A percentile compares a stretch with the other conserved stretches of the same genome.
These are phyloP conservation scores for Colletes gigas DNA, from an alignment of 1,140 invertebrate genomes.

Conservation along the genomic window DNA sequence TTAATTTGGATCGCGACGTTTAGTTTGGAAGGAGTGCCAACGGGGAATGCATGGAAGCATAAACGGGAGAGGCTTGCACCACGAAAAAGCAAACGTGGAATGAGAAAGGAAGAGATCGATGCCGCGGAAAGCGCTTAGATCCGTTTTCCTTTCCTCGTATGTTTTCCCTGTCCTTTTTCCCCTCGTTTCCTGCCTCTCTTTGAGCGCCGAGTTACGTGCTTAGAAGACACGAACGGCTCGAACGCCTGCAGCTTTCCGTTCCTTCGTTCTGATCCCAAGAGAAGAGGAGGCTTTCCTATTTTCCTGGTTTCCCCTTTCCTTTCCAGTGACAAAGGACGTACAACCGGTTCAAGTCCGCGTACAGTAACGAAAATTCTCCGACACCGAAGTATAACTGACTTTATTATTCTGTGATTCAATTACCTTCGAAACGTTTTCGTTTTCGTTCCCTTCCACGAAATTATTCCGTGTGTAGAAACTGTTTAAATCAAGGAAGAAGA, in stretches of 20 bases:
- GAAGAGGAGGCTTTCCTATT: neutral
- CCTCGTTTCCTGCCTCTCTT: constrained; percentile 23
- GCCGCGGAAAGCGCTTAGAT: constrained; percentile 18
- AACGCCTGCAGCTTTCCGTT: constrained; percentile 20
- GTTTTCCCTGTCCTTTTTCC: constrained; percentile 12
- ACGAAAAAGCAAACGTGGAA: constrained; percentile 4
- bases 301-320: constrained; percentile 15
- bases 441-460: too few species aligned
- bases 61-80: neutral
- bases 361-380: too few species aligned
- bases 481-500: too few species aligned
- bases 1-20: too few species aligned
- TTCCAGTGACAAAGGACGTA: constrained; percentile 14
- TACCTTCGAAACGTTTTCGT: too few species aligned
- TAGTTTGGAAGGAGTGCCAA: too few species aligned
- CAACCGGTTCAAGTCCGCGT: constrained; percentile 13
- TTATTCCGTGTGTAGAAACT: too few species aligned
- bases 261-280: constrained; percentile 24
- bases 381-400: too few species aligned
- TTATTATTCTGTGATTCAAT: too few species aligned
- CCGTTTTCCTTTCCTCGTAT: constrained; percentile 38
- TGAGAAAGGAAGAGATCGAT: constrained; percentile 7
- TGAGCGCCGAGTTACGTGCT: constrained; percentile 43
- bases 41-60: neutral
- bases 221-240: constrained; percentile 35